These are phyloP conservation scores for Drosophila repletoides DNA, from an alignment of 1,140 invertebrate genomes.

Conservation along the genomic window DNA sequence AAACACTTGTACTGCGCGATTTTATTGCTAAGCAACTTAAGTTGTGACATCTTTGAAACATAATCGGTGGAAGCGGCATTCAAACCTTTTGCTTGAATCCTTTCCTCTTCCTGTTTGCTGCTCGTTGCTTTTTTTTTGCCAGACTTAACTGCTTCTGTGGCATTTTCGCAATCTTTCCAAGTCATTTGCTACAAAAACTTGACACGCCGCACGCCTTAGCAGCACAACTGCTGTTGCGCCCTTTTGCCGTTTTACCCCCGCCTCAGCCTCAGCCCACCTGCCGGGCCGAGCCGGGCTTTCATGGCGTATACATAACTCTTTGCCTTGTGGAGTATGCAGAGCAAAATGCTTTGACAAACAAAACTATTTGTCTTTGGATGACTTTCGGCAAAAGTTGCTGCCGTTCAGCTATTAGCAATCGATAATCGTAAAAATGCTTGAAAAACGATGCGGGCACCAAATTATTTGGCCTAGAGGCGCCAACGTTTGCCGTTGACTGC, in stretches of 20 bases:
- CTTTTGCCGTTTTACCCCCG: not conserved
- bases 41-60: constrained; percentile 7
- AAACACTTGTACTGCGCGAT: too few relatives aligned
- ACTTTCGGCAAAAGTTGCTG: constrained; percentile 54
- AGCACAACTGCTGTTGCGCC: not conserved
- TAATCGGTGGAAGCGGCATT: not conserved
- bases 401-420: constrained; percentile 50
- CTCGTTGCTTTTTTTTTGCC: not conserved
- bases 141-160: constrained; percentile 26
- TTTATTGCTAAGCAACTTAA: not conserved
- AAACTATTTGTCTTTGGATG: constrained; percentile 73
- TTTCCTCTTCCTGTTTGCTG: not conserved
- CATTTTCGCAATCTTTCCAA: constrained; percentile 55
- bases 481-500: too few relatives aligned
- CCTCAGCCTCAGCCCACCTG: constrained; percentile 26
- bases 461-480: constrained; percentile 41
- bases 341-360: constrained; percentile 71
- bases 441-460: constrained; percentile 57
- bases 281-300: constrained; percentile 38
- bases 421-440: constrained; percentile 71
- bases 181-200: constrained; percentile 50
- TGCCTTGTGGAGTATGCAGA: constrained; percentile 25
- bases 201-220: constrained; percentile 10
- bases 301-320: constrained; percentile 42
- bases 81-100: not conserved